Evolutionary conservation across 2,888 invertebrate genomes (phyloP).

Genomic region (Thera britannica): DNA sequence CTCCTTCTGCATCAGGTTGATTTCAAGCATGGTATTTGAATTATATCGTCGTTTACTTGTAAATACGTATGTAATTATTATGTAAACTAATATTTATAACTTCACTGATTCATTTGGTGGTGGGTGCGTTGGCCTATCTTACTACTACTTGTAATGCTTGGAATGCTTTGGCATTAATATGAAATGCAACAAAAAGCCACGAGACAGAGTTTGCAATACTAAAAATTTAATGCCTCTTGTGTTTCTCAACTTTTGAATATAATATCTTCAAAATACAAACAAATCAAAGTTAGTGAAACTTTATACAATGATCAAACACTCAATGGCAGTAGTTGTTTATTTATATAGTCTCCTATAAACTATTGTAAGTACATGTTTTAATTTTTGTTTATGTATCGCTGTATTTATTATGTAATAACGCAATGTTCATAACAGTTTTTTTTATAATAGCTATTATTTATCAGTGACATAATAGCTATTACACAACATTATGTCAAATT

Average conservation of each 20-base stretch:
- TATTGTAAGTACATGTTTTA: neutral
- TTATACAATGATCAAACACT: neutral
- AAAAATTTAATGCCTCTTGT: slow-evolving; percentile 58
- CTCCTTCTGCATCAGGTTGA: slow-evolving; percentile 79
- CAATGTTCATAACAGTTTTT: neutral
- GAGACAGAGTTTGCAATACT: slow-evolving; percentile 80
- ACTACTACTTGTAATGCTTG: slow-evolving; percentile 67
- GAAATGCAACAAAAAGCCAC: slow-evolving; percentile 78
- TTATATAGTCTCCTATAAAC: neutral
- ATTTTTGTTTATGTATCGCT: neutral
- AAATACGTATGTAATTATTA: slow-evolving; percentile 52
- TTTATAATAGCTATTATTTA: neutral
- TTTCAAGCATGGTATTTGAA: slow-evolving; percentile 67
- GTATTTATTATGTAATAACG: neutral
- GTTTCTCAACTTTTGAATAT: slow-evolving; percentile 26
- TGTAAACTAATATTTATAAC: slow-evolving; percentile 56
- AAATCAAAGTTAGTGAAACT: neutral
- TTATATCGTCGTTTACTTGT: slow-evolving; percentile 65
- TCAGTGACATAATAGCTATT: neutral
- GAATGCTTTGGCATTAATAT: slow-evolving; percentile 65
- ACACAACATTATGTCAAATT: too few relatives aligned
- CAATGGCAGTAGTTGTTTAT: too few relatives aligned
- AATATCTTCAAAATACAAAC: neutral
- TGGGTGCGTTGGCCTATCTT: slow-evolving; percentile 60
- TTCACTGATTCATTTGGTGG: slow-evolving; percentile 68